Percentiles rank a stretch among this genome's conserved stretches.
Evolutionary conservation across 2,113 vertebrate genomes (phyloP).

Genomic region (Xenopus borealis): DNA sequence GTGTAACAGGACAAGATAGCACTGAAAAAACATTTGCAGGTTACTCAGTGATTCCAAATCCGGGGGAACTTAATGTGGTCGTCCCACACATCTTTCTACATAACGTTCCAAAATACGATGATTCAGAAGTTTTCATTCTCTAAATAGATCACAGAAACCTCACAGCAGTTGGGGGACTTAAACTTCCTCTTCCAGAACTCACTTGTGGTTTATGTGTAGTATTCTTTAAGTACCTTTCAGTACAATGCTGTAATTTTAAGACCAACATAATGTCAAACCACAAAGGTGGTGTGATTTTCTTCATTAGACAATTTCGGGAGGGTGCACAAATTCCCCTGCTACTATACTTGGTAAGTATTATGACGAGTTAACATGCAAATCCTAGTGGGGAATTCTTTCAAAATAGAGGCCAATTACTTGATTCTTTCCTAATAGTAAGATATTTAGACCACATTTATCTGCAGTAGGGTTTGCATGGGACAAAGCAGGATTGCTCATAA

Average conservation of each 20-base stretch:
- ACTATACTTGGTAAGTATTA: no score
- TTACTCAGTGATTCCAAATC: slow-evolving; percentile 53
- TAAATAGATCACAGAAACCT: slow-evolving; percentile 30
- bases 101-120: slow-evolving; percentile 34
- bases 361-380: no score
- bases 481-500: no score
- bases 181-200: slow-evolving; percentile 18
- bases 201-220: slow-evolving; percentile 31
- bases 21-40: slow-evolving; percentile 38
- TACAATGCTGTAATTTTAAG: slow-evolving; percentile 8
- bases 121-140: slow-evolving; percentile 2
- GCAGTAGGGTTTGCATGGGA: no score
- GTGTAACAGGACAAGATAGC: slow-evolving; percentile 42
- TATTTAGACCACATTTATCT: no score
- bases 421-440: no score
- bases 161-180: slow-evolving; percentile 1
- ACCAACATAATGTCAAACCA: slow-evolving; percentile 28
- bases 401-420: no score
- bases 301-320: no score
- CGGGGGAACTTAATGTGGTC: not conserved
- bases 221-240: slow-evolving; percentile 30
- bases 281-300: slow-evolving; percentile 10
- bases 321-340: no score
- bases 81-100: slow-evolving; percentile 23
- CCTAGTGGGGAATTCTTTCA: no score